Evolutionary conservation across 2,888 invertebrate genomes (phyloP).

Genomic region (Ophioninae sp.): DNA sequence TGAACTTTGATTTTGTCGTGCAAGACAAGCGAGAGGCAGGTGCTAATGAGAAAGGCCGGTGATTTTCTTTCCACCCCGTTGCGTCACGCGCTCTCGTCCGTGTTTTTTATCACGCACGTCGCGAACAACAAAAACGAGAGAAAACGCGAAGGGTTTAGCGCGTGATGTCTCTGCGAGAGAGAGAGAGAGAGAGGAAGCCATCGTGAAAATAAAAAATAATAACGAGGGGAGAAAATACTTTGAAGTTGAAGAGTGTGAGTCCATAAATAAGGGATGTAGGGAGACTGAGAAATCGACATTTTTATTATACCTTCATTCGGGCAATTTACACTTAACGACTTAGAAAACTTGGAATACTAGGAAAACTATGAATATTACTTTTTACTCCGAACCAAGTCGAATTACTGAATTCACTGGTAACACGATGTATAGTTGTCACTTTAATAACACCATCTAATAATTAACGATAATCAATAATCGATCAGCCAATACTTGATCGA

Average conservation of each 20-base stretch:
- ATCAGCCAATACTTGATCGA: no score
- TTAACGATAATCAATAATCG: no score
- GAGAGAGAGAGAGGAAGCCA: neutral
- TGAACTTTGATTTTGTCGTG: conserved; percentile 46
- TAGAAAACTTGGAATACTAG: no score
- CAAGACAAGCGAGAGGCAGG: conserved; percentile 39
- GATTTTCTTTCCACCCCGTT: conserved; percentile 33
- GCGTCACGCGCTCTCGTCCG: conserved; percentile 30
- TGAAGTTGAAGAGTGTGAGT: neutral
- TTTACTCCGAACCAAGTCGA: no score
- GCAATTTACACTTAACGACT: no score
- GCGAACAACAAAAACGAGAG: conserved; percentile 17
- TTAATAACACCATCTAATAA: no score
- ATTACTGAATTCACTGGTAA: no score
- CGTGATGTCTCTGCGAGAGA: neutral
- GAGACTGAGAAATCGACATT: neutral
- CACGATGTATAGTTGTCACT: no score
- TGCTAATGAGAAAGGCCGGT: conserved; percentile 51
- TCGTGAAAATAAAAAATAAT: neutral
- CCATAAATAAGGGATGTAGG: neutral
- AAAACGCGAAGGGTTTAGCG: neutral
- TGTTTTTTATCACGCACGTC: conserved; percentile 44
- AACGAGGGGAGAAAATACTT: neutral
- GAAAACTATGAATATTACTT: no score
- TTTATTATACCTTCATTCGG: no score